phyloP scores from a whole-genome alignment of 2,888 invertebrate genomes.

The Spicauda simplicius region DNA sequence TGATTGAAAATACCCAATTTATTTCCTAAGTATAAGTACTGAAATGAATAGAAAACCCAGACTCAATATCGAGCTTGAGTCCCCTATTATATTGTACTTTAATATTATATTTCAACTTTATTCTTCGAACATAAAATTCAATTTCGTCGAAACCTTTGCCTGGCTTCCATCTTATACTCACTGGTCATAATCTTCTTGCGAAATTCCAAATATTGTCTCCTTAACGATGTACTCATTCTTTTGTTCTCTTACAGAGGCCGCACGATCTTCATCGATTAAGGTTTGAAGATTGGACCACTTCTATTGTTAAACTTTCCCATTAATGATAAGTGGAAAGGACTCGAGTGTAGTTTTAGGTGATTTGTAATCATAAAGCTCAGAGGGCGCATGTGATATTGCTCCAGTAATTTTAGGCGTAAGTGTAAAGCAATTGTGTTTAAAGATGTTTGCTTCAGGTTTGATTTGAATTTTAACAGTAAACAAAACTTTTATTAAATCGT shows the following conservation, averaged over 20 bases:
- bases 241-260: slow-evolving; percentile 30
- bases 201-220: slow-evolving; percentile 23
- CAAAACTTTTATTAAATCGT: too few relatives aligned
- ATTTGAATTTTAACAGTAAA: too few relatives aligned
- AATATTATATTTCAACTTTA: slow-evolving; percentile 10
- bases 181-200: slow-evolving; percentile 23
- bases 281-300: slow-evolving; percentile 9
- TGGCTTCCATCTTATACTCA: slow-evolving; percentile 26
- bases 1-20: too few relatives aligned
- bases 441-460: too few relatives aligned
- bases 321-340: slow-evolving; percentile 14
- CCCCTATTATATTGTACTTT: slow-evolving; percentile 10
- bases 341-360: slow-evolving; percentile 18
- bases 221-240: slow-evolving; percentile 29
- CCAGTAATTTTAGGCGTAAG: slow-evolving; percentile 6
- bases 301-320: slow-evolving; percentile 1
- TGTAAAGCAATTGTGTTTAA: background rate
- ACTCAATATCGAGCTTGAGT: slow-evolving; percentile 15
- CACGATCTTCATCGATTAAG: slow-evolving; percentile 26
- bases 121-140: slow-evolving; percentile 22
- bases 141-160: slow-evolving; percentile 17
- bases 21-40: background rate
- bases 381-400: slow-evolving; percentile 38
- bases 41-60: slow-evolving; percentile 2
- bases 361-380: slow-evolving; percentile 28